phyloP scores from a whole-genome alignment of 2,797 vertebrate genomes.

The Nothura maculosa region DNA sequence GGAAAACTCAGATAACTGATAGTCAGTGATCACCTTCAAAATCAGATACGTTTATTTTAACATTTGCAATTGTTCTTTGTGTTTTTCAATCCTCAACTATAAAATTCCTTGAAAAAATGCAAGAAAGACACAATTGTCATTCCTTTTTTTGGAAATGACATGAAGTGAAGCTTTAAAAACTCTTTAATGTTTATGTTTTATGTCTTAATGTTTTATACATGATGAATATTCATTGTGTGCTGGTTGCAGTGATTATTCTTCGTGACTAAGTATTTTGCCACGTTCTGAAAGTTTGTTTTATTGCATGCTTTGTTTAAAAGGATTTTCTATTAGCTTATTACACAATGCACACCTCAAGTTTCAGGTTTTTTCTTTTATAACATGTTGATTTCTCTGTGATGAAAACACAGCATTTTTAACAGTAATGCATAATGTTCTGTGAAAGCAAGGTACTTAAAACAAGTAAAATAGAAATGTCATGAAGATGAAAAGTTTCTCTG shows the following conservation, averaged over 20 bases:
- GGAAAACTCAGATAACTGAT: background rate
- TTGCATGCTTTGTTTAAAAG: slow-evolving; percentile 5
- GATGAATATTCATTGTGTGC: background rate
- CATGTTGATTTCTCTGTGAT: slow-evolving; percentile 63
- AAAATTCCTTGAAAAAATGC: background rate
- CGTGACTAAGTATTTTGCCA: background rate
- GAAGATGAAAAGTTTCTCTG: slow-evolving; percentile 44
- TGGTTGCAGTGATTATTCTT: background rate
- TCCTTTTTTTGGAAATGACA: background rate
- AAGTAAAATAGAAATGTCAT: slow-evolving; percentile 38
- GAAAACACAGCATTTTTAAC: slow-evolving; percentile 68
- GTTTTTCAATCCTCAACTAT: background rate
- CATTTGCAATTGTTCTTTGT: background rate
- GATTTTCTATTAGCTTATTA: background rate
- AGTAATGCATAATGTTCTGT: slow-evolving; percentile 40
- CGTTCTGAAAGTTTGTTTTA: background rate
- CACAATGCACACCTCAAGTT: background rate
- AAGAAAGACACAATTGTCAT: background rate
- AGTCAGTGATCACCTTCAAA: background rate
- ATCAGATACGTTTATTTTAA: background rate
- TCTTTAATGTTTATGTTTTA: background rate
- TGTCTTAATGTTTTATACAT: background rate
- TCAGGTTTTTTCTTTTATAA: background rate
- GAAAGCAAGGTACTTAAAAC: slow-evolving; percentile 67
- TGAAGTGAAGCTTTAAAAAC: background rate